Conservation (phyloP, 1,140 invertebrate species). For the Pissodes strobi region DNA sequence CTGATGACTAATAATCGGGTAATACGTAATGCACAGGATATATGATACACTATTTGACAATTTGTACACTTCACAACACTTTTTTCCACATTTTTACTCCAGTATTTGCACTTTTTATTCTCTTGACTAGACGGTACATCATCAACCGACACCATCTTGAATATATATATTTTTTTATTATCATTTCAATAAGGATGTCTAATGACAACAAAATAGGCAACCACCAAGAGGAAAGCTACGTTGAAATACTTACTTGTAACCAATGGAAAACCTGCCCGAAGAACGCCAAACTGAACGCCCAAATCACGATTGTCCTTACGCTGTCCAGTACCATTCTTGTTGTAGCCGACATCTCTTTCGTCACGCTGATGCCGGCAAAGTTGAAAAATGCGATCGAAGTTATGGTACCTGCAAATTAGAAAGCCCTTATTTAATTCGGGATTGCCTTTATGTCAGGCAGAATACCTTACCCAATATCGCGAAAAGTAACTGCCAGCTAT, state of each 20-base stretch:
- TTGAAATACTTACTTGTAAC: slow-evolving; percentile 73
- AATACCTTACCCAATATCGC: slow-evolving; percentile 71
- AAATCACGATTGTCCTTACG: slow-evolving; percentile 87
- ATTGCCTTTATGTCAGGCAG: background rate
- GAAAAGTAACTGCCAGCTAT: slow-evolving; percentile 66
- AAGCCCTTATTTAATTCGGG: background rate
- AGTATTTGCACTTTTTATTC: no score
- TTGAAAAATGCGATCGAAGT: slow-evolving; percentile 96
- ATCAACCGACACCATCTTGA: no score
- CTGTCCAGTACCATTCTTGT: slow-evolving; percentile 93
- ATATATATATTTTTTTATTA: no score
- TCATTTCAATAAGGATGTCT: no score
- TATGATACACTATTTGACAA: no score
- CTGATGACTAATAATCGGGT: no score
- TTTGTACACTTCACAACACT: no score
- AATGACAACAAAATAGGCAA: no score
- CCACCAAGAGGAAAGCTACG: no score
- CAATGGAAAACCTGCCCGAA: slow-evolving; percentile 80
- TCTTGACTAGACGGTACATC: no score
- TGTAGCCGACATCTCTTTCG: slow-evolving; percentile 90
- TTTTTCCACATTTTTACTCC: no score
- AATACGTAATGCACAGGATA: no score
- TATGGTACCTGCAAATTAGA: slow-evolving; percentile 70
- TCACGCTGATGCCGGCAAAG: slow-evolving; percentile 94
- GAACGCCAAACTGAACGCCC: slow-evolving; percentile 76